Percentiles rank a stretch among this genome's conserved stretches.
Evolutionary conservation across 2,888 invertebrate genomes (phyloP).

Genomic region (Merodon equestris): DNA sequence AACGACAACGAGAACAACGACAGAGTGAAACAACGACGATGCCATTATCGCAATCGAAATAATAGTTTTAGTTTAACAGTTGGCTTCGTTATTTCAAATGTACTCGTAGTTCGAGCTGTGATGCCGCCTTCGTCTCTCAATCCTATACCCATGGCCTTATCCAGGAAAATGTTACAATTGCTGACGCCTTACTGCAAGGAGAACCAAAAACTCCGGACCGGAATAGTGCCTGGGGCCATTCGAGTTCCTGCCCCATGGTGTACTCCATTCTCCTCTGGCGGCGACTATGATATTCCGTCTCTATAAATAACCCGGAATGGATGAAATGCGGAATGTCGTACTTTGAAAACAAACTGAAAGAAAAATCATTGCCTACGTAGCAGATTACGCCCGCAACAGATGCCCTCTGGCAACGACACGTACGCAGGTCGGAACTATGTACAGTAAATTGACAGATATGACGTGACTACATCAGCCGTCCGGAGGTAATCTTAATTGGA

Average conservation of each 20-base stretch:
- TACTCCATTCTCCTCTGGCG: conserved; percentile 1
- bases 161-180: too few relatives aligned
- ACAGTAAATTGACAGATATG: conserved; percentile 1
- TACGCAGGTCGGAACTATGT: conserved; percentile 15
- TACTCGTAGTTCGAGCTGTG: conserved; percentile 9
- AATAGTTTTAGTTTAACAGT: conserved; percentile 61
- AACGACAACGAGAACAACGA: conserved; percentile 1
- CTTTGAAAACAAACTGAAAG: conserved; percentile 38
- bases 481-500: conserved; percentile 49
- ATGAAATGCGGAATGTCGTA: conserved; percentile 52
- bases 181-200: too few relatives aligned
- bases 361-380: conserved; percentile 48
- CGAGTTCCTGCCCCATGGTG: background rate
- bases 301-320: conserved; percentile 48
- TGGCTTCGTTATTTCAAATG: conserved; percentile 64
- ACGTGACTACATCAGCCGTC: background rate
- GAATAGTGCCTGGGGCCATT: background rate
- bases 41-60: conserved; percentile 58
- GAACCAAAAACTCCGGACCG: conserved; percentile 2
- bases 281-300: conserved; percentile 44
- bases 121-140: too few relatives aligned
- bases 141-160: background rate
- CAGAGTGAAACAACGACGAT: conserved; percentile 16
- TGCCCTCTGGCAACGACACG: conserved; percentile 32
- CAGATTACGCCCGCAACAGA: conserved; percentile 52